Base-by-base conservation (phyloP, 2,113 vertebrate species). In the Panthera uncia region DNA sequence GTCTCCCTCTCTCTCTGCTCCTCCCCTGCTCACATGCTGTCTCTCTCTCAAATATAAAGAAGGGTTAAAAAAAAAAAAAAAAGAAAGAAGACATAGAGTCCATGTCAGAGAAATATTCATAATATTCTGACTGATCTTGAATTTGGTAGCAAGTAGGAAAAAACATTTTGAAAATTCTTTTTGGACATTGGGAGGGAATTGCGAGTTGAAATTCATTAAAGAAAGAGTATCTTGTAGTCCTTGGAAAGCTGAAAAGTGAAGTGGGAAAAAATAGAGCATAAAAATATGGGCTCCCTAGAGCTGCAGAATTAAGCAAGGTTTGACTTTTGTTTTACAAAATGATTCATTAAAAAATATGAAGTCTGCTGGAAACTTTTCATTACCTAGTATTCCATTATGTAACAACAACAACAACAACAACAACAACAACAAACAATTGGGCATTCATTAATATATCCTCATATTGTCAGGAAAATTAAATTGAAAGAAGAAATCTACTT, bases 281-380 rank as follows among this genome's bases (percentile, higher is more conserved):
- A 87, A 95, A 90, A 96, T 65, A 94, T 23, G 78, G 84, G n/a
- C 76, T 96, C n/a, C 25, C 19, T 38, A 91, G 38, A 87, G 36
- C 1, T 74, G 14, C 13, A 95, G 65, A 92, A 73, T 3, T 73
- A 18, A 96, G 50, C 31, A 91, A 82, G 41, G 4, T 66, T 97
- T 96, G 29, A n/a, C 41, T 86, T 97, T 92, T 41, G 23, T 79
- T 87, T 92, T 96, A 38, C 48, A 86, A 91, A 81, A 86, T 73
- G 89, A 86, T 19, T 50, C 78, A 80, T 82, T 69, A 1, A 74
- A 82, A 2, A 11, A 52, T 82, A 74, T 68, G 65, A 85, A 96
- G 38, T 86, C 63, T 95, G 9, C 10, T 80, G 65, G 69, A 96
- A 95, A 66, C 19, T 95, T 96, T 88, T 71, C 23, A 68, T 83